Evolutionary conservation across 1,140 invertebrate genomes (phyloP).

Genomic region (Lanistes nyassanus): DNA sequence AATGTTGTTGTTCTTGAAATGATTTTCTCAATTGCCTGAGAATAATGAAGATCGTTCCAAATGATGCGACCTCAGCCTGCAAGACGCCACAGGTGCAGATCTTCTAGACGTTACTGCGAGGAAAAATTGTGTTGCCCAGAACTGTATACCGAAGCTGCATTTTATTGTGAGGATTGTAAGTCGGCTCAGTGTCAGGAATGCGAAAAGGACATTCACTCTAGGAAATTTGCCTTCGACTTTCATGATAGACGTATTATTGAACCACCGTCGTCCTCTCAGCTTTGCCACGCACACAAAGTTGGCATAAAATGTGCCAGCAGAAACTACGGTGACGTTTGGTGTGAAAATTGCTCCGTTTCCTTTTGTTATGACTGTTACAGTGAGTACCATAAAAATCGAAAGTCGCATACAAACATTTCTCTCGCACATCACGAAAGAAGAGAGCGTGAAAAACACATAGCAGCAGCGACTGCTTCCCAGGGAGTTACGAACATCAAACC

Average conservation of each 20-base stretch:
- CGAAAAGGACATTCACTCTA: slow-evolving; percentile 62
- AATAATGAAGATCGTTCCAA: neutral
- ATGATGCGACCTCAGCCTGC: slow-evolving; percentile 30
- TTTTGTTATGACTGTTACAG: slow-evolving; percentile 63
- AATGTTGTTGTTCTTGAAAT: no score
- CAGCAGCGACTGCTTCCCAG: slow-evolving; percentile 21
- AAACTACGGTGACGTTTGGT: slow-evolving; percentile 65
- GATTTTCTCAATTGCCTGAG: no score
- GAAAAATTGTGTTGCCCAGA: slow-evolving; percentile 60
- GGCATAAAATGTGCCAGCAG: slow-evolving; percentile 50
- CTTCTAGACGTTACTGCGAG: slow-evolving; percentile 54
- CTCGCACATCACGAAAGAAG: slow-evolving; percentile 28
- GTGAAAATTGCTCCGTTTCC: slow-evolving; percentile 60
- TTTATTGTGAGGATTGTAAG: slow-evolving; percentile 61
- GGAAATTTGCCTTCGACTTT: slow-evolving; percentile 55
- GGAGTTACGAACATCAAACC: slow-evolving; percentile 43
- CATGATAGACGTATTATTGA: slow-evolving; percentile 57
- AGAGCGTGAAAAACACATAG: slow-evolving; percentile 42
- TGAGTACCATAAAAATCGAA: slow-evolving; percentile 49
- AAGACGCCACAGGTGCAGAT: slow-evolving; percentile 39
- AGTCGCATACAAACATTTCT: slow-evolving; percentile 45
- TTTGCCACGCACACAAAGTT: slow-evolving; percentile 54
- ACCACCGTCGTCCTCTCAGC: slow-evolving; percentile 42
- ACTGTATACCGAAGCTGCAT: slow-evolving; percentile 55
- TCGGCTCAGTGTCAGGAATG: slow-evolving; percentile 64